Evolutionary conservation across 1,140 invertebrate genomes (phyloP).

Genomic region (Drosophila tristis): DNA sequence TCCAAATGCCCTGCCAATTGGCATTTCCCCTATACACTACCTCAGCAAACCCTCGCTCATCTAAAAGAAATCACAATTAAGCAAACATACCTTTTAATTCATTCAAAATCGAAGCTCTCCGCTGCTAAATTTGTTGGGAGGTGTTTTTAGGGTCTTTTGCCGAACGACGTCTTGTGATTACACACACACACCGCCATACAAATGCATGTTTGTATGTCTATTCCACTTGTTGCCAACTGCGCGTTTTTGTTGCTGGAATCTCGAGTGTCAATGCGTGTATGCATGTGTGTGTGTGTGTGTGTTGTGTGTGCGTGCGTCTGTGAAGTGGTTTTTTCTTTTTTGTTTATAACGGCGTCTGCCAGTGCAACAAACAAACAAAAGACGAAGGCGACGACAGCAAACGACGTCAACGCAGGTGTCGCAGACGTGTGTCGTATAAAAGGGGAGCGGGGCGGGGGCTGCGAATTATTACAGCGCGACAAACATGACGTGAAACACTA

Average conservation of each 20-base stretch:
- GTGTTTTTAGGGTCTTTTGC: slow-evolving; percentile 22
- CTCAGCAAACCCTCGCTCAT: too few species aligned
- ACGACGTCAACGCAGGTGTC: slow-evolving; percentile 49
- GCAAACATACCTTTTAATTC: too few species aligned
- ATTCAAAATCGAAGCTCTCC: too few species aligned
- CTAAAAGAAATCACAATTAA: too few species aligned
- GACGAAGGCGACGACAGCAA: slow-evolving; percentile 47
- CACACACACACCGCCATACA: slow-evolving; percentile 14
- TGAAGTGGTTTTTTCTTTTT: slow-evolving; percentile 29
- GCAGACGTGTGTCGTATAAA: slow-evolving; percentile 38
- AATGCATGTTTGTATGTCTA: slow-evolving; percentile 36
- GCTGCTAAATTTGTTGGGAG: neutral
- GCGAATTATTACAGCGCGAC: slow-evolving; percentile 5
- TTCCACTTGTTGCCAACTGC: slow-evolving; percentile 74
- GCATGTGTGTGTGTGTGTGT: slow-evolving; percentile 24
- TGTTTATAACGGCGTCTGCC: slow-evolving; percentile 58
- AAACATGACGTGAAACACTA: slow-evolving; percentile 9
- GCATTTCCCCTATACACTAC: too few species aligned
- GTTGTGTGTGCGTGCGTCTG: slow-evolving; percentile 19
- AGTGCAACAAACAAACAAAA: slow-evolving; percentile 72
- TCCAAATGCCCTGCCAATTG: too few species aligned
- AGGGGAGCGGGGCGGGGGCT: too few species aligned
- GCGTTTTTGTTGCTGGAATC: neutral
- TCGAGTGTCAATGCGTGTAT: slow-evolving; percentile 14
- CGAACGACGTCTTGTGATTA: slow-evolving; percentile 30